Percentiles rank a stretch among this genome's conserved stretches.
Evolutionary conservation across 2,113 vertebrate genomes (phyloP).

Genomic region (Oxyura jamaicensis): DNA sequence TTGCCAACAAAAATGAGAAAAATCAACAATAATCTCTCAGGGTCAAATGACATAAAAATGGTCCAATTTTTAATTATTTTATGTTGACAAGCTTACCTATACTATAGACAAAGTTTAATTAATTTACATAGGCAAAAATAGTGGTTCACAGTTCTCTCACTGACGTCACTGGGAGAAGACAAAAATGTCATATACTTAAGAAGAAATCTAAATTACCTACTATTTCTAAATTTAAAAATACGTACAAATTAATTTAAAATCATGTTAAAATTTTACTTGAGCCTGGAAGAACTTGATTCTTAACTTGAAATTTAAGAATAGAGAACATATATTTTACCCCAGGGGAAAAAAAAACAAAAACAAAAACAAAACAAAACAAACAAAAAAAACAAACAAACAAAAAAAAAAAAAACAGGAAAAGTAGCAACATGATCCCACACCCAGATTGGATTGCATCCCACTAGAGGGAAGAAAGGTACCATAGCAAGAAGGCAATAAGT

Average conservation of each 20-base stretch:
- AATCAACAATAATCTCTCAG: background rate
- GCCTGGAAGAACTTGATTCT: background rate
- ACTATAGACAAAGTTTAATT: background rate
- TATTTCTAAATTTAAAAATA: slow-evolving; percentile 3
- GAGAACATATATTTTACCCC: background rate
- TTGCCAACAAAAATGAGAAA: background rate
- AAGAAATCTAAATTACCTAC: background rate
- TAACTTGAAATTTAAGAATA: background rate
- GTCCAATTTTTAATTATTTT: background rate
- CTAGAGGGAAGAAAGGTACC: background rate
- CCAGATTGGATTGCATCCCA: background rate
- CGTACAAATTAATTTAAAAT: background rate
- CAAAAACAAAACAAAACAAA: too few species aligned
- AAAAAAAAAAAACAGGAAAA: background rate
- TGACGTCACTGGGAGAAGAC: background rate
- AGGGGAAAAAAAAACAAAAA: background rate
- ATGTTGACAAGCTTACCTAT: background rate
- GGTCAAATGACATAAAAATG: background rate
- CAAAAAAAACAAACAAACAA: too few species aligned
- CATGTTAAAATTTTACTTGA: background rate
- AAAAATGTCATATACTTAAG: background rate
- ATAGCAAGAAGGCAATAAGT: background rate
- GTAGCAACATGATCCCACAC: background rate
- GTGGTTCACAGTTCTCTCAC: background rate
- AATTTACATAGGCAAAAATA: background rate